Evolutionary conservation across 2,888 invertebrate species (phyloP).

Genomic region (Cynaeus angustus): DNA sequence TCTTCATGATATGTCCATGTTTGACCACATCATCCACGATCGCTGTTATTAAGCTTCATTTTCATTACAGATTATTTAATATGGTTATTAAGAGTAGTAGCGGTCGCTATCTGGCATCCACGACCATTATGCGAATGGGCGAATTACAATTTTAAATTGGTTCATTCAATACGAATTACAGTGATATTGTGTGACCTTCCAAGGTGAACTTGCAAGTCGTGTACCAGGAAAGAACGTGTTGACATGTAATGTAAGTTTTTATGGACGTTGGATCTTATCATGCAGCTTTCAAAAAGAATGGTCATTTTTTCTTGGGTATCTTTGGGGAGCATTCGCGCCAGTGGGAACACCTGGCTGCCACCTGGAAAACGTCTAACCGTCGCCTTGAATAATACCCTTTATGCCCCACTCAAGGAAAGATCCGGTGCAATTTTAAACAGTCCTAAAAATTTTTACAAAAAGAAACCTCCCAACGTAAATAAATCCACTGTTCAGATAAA

Average conservation of each 20-base stretch:
- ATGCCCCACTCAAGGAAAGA: too few species aligned
- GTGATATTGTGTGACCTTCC: slow-evolving; percentile 20
- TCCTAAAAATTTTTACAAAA: too few species aligned
- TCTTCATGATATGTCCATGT: slow-evolving; percentile 36
- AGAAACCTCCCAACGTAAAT: too few species aligned
- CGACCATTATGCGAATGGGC: slow-evolving; percentile 15
- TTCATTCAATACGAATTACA: slow-evolving; percentile 18
- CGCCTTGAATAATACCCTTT: slow-evolving; percentile 18
- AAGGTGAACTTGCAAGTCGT: slow-evolving; percentile 12
- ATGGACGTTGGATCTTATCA: neutral
- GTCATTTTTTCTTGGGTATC: neutral
- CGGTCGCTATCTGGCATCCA: too few species aligned
- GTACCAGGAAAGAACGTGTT: slow-evolving; percentile 19
- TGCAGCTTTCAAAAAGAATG: too few species aligned
- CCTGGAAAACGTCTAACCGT: slow-evolving; percentile 43
- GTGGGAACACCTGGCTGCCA: slow-evolving; percentile 40
- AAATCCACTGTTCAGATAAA: too few species aligned
- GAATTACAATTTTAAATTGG: slow-evolving; percentile 38
- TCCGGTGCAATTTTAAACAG: too few species aligned
- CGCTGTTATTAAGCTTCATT: slow-evolving; percentile 22
- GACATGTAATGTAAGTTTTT: slow-evolving; percentile 1
- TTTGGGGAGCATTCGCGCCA: slow-evolving; percentile 11
- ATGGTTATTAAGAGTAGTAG: neutral
- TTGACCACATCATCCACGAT: slow-evolving; percentile 22
- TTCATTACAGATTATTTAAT: slow-evolving; percentile 22